A percentile compares a stretch with the other conserved stretches of the same genome.
These are phyloP conservation scores for Drosophila anomelani DNA, from an alignment of 2,888 invertebrate species.

Conservation along the genomic window DNA sequence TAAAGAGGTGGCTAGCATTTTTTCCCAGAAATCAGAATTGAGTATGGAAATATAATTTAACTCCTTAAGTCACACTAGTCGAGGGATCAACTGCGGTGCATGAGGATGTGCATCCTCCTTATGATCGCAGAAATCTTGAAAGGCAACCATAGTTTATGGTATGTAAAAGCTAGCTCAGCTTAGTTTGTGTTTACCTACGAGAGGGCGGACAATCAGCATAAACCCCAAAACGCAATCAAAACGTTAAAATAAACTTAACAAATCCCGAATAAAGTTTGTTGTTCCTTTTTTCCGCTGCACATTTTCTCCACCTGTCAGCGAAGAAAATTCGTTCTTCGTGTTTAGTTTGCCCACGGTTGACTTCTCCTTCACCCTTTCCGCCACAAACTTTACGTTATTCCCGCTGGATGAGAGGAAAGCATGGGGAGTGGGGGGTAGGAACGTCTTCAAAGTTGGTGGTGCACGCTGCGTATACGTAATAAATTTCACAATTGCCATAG, in stretches of 20 bases:
- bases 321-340: slow-evolving; percentile 28
- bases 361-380: slow-evolving; percentile 1
- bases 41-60: slow-evolving; percentile 30
- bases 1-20: slow-evolving; percentile 22
- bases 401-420: background rate
- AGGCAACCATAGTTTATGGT: slow-evolving; percentile 8
- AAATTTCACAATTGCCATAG: slow-evolving; percentile 58
- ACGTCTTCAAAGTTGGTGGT: slow-evolving; percentile 23
- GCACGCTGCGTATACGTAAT: slow-evolving; percentile 62
- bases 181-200: slow-evolving; percentile 15
- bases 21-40: slow-evolving; percentile 60
- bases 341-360: slow-evolving; percentile 30
- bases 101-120: slow-evolving; percentile 17
- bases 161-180: slow-evolving; percentile 10
- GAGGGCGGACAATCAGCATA: slow-evolving; percentile 40
- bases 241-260: slow-evolving; percentile 44
- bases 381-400: background rate
- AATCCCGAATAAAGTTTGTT: slow-evolving; percentile 39
- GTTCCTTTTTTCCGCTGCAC: slow-evolving; percentile 37
- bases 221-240: slow-evolving; percentile 41
- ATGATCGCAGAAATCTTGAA: slow-evolving; percentile 36
- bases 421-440: slow-evolving; percentile 2
- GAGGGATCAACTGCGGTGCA: background rate
- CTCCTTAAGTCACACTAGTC: slow-evolving; percentile 37
- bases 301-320: slow-evolving; percentile 60